phyloP scores from a whole-genome alignment of 2,113 vertebrate species.

The Amblyopsis rosae region DNA sequence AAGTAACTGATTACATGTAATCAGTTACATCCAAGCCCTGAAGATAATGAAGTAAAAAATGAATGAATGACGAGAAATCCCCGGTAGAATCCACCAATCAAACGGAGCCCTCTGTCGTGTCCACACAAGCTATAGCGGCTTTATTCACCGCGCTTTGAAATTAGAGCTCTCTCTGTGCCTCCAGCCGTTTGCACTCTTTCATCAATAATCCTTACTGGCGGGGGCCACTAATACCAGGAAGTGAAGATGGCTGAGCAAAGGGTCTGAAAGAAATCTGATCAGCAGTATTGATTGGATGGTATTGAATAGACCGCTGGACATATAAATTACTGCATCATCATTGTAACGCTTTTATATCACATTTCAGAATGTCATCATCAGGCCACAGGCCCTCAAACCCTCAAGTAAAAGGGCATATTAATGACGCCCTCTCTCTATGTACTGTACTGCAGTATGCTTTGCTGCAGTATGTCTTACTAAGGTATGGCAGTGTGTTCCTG shows the following conservation, averaged over 20 bases:
- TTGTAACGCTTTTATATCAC: constrained; percentile 30
- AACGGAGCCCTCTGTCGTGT: background rate
- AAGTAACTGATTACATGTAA: too few species aligned
- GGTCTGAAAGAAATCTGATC: constrained; percentile 54
- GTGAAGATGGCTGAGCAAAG: constrained; percentile 45
- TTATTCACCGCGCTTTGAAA: too few species aligned
- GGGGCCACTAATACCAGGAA: constrained; percentile 29
- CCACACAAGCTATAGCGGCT: background rate
- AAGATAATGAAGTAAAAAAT: too few species aligned
- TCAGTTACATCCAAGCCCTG: too few species aligned
- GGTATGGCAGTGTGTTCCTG: too few species aligned
- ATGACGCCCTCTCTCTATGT: background rate
- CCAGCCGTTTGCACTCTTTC: constrained; percentile 25
- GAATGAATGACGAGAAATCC: too few species aligned
- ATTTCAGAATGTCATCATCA: constrained; percentile 24
- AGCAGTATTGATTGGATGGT: constrained; percentile 49
- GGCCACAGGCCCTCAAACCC: constrained; percentile 9
- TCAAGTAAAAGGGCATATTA: background rate
- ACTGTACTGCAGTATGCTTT: too few species aligned
- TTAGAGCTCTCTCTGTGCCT: constrained; percentile 17
- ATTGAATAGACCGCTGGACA: constrained; percentile 40
- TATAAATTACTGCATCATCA: constrained; percentile 55
- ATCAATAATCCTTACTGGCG: constrained; percentile 50
- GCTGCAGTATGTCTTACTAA: too few species aligned
- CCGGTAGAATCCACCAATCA: too few species aligned